Base-by-base conservation (phyloP, 1,140 invertebrate species). In the Conopomorpha cramerella region DNA sequence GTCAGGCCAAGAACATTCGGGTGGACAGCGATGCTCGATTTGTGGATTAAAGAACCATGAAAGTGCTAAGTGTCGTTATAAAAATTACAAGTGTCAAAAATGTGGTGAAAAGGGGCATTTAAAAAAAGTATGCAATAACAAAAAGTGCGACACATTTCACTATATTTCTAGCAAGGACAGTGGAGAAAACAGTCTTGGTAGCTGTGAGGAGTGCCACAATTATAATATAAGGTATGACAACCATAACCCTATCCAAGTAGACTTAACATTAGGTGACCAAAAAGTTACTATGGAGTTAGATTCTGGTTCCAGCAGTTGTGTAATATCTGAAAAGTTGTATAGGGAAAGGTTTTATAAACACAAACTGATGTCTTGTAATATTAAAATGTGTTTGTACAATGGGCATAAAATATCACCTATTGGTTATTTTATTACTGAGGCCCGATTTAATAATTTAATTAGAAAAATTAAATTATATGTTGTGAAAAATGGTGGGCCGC, bases 71-170 rank as follows among this genome's bases (percentile, higher is more conserved):
- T 36, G 34, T 14, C 12, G 26, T 16, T 36, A n/a, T 14, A 36
- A 29, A 29, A 17, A 16, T 18, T 29, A 29, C 16, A 2, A 12
- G 2, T 36, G 34, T 16, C 2, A 36, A 17, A 16, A 17, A 16
- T 36, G 34, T 13, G 34, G 34, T 14, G 8, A 10, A 17, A 36
- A 29, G 18, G 34, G 34, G 7, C 34, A 36, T 17, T 11, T 36
- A 12, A 36, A 36, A 29, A 36, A 36, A 29, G 25, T 36, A 3
- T 36, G 34, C 27, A 23, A 23, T n/a, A n/a, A n/a, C n/a, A n/a
- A n/a, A n/a, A n/a, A 23, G 19, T 23, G 19, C 19, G 19, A 10
- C 4, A 6, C 10, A 23, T 6, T 23, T 6, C 4, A 4, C 19
- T 23, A 23, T 4, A 23, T 10, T 6, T 23, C 19, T 10, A 23